These are phyloP conservation scores for Homarus gammarus DNA, from an alignment of 2,888 invertebrate genomes.

Conservation along the genomic window DNA sequence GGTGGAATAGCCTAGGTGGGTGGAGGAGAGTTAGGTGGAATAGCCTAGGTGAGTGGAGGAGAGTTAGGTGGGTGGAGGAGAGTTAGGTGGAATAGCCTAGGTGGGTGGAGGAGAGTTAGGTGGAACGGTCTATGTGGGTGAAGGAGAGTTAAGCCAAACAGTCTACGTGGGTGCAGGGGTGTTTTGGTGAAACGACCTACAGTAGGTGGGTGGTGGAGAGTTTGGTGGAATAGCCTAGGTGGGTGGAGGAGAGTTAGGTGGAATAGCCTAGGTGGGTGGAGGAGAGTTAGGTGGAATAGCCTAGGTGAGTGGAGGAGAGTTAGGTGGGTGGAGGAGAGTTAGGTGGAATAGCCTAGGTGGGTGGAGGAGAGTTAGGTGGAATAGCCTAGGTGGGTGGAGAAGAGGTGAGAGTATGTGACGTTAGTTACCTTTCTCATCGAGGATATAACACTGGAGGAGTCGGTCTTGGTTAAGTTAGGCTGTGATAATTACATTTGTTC, in stretches of 20 bases:
- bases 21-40: background rate
- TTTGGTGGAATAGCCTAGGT: background rate
- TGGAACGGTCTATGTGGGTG: background rate
- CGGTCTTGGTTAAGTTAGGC: too few species aligned
- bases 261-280: background rate
- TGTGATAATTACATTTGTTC: too few species aligned
- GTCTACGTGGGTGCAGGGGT: background rate
- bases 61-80: background rate
- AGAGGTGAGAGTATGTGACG: too few species aligned
- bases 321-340: background rate
- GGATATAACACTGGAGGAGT: too few species aligned
- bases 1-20: background rate
- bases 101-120: background rate
- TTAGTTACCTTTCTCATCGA: too few species aligned
- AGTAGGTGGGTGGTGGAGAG: background rate
- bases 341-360: background rate
- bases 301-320: background rate
- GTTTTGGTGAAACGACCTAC: background rate
- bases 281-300: background rate
- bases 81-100: too few species aligned
- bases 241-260: background rate
- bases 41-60: background rate
- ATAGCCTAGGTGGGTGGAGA: background rate
- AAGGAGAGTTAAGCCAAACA: background rate
- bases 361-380: background rate